Percentiles rank a stretch among this genome's conserved stretches.
These are phyloP conservation scores for Mobula birostris DNA, from an alignment of 2,113 vertebrate genomes.

Conservation along the genomic window DNA sequence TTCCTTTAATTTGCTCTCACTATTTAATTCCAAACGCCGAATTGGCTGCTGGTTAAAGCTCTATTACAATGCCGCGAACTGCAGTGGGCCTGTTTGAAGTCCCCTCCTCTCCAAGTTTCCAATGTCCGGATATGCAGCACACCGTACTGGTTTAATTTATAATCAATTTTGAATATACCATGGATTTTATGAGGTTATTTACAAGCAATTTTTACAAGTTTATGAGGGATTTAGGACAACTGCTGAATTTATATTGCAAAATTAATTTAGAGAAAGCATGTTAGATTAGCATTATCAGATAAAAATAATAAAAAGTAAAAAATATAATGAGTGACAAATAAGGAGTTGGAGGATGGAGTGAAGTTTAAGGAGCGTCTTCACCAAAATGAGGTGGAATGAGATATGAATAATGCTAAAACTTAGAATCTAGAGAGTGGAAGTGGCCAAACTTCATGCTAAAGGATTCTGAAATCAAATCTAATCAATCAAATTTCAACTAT, in stretches of 20 bases:
- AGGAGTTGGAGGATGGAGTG: background rate
- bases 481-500: too few relatives aligned
- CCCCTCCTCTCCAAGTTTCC: too few relatives aligned
- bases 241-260: background rate
- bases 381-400: background rate
- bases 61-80: too few relatives aligned
- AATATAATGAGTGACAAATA: background rate
- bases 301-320: background rate
- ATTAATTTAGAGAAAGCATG: background rate
- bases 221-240: background rate
- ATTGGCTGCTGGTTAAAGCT: too few relatives aligned
- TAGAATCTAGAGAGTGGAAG: background rate
- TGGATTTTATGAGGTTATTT: background rate
- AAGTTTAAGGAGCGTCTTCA: background rate
- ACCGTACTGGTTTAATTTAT: background rate
- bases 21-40: too few relatives aligned
- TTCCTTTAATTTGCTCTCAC: too few relatives aligned
- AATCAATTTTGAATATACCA: background rate
- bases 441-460: background rate
- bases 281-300: too few relatives aligned
- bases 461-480: background rate
- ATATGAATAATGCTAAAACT: background rate
- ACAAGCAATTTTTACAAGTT: background rate
- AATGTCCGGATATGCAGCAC: too few relatives aligned
- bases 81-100: too few relatives aligned